A percentile compares a stretch with the other conserved stretches of the same genome.
Conservation (phyloP, 53 echinoderm and acorn worm species). For the Holothuria scabra region DNA sequence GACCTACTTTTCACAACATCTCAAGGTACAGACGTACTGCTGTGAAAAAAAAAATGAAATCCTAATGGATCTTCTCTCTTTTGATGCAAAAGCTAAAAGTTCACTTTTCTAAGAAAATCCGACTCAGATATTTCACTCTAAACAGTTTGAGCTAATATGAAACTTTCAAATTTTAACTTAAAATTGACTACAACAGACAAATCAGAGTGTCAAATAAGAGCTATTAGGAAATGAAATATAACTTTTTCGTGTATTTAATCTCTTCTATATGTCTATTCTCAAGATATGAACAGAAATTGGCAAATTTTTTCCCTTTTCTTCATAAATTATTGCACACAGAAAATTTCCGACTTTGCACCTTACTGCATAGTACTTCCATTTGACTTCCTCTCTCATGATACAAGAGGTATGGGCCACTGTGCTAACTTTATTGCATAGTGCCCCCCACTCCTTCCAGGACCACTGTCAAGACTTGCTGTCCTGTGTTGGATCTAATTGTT, state of each 20-base stretch:
- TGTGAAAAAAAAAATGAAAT: too few species aligned
- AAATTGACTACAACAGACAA: too few species aligned
- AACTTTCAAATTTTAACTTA: too few species aligned
- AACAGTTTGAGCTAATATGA: too few species aligned
- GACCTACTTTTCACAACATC: too few species aligned
- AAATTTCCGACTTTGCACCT: slow-evolving; percentile 10
- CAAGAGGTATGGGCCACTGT: neutral
- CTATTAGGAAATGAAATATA: neutral
- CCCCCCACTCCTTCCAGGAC: neutral
- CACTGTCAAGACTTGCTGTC: slow-evolving; percentile 33
- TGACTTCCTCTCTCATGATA: neutral
- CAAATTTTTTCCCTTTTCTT: slow-evolving; percentile 3
- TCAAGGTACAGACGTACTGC: too few species aligned
- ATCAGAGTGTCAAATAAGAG: too few species aligned
- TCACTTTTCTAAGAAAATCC: too few species aligned
- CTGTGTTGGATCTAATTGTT: neutral
- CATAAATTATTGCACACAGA: slow-evolving; percentile 30
- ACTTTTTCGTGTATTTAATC: slow-evolving; percentile 12
- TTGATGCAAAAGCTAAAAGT: too few species aligned
- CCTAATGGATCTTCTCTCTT: too few species aligned
- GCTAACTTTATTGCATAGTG: neutral
- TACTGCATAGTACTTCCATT: slow-evolving; percentile 33
- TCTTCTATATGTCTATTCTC: slow-evolving; percentile 6
- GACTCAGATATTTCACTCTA: too few species aligned
- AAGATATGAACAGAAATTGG: slow-evolving; percentile 21